A percentile compares a stretch with the other conserved stretches of the same genome.
Conservation (phyloP, 2,113 vertebrate genomes). For the Eurypyga helias region DNA sequence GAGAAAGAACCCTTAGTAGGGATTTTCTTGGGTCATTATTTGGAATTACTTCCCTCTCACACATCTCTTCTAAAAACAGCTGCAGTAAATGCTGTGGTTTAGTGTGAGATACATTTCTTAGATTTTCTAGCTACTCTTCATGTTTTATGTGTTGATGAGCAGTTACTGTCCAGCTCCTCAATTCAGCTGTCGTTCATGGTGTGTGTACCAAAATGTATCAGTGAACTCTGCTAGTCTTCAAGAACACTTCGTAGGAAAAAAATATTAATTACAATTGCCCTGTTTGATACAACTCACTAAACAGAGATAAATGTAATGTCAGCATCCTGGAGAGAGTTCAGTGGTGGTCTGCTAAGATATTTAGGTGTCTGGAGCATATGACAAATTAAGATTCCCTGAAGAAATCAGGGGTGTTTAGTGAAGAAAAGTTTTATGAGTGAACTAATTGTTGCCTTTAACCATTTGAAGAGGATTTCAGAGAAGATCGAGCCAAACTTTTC, state of each 20-base stretch:
- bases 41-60: neutral
- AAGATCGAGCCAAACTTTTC: neutral
- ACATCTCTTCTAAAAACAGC: neutral
- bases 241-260: neutral
- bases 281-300: neutral
- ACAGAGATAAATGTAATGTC: neutral
- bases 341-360: neutral
- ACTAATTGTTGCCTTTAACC: neutral
- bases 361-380: neutral
- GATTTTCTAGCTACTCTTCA: neutral
- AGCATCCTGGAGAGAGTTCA: neutral
- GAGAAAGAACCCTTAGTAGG: neutral
- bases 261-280: neutral
- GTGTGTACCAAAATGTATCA: neutral
- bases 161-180: neutral
- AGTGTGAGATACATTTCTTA: neutral
- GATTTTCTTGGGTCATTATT: neutral
- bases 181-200: neutral
- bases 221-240: neutral
- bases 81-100: neutral
- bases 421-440: neutral
- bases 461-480: neutral
- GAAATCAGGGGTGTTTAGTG: neutral
- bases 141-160: neutral
- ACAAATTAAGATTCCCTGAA: neutral